phyloP scores from a whole-genome alignment of 2,888 invertebrate species.

The Leptogaster cylindrica region DNA sequence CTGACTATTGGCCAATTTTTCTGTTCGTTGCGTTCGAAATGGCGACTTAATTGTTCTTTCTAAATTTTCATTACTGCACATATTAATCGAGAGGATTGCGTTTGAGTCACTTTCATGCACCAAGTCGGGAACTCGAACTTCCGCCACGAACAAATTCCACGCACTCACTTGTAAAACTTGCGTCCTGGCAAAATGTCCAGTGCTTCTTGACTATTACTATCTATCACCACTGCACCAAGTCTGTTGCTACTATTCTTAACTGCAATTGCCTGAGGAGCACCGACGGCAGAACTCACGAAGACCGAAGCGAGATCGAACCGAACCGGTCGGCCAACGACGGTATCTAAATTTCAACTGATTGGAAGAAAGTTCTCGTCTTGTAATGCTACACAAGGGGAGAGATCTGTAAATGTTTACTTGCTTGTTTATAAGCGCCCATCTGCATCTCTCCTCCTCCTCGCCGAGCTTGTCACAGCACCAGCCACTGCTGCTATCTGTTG shows the following conservation, averaged over 20 bases:
- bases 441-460: conserved; percentile 16
- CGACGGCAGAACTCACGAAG: too few relatives aligned
- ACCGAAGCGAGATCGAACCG: too few relatives aligned
- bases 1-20: neutral
- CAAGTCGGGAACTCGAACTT: too few relatives aligned
- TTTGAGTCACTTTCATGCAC: neutral
- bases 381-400: conserved; percentile 7
- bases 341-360: conserved; percentile 39
- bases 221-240: too few relatives aligned
- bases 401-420: conserved; percentile 39
- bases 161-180: too few relatives aligned
- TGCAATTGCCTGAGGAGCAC: too few relatives aligned
- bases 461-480: too few relatives aligned
- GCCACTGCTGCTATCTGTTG: neutral
- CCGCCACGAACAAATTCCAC: too few relatives aligned
- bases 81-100: conserved; percentile 3
- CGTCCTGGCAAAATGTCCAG: too few relatives aligned
- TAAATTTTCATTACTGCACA: conserved; percentile 34
- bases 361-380: conserved; percentile 14
- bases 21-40: conserved; percentile 1
- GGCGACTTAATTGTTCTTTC: conserved; percentile 20
- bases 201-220: too few relatives aligned
- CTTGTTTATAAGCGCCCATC: conserved; percentile 40
- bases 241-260: too few relatives aligned
- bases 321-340: neutral